These are phyloP conservation scores for Aselliscus stoliczkanus DNA, from an alignment of 2,797 vertebrate genomes.

Conservation along the genomic window DNA sequence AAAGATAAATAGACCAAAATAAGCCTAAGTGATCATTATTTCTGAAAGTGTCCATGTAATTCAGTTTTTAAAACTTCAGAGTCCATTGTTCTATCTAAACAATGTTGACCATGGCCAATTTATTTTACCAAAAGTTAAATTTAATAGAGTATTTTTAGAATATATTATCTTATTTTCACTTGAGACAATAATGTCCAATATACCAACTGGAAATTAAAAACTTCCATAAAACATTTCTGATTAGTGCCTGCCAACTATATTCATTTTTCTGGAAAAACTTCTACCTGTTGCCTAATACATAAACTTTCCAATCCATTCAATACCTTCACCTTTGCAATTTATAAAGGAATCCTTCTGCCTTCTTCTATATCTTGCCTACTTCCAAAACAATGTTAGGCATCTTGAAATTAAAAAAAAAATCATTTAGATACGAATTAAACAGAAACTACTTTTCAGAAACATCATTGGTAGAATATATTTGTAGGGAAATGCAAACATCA, in stretches of 20 bases:
- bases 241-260: not conserved
- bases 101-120: conserved; percentile 27
- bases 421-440: not conserved
- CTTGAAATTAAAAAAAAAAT: not conserved
- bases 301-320: not conserved
- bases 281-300: not conserved
- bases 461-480: not conserved
- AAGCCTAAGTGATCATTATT: conserved; percentile 27
- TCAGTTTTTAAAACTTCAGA: conserved; percentile 47
- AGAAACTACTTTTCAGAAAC: not conserved
- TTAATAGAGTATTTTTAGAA: conserved; percentile 19
- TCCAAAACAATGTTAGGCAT: not conserved
- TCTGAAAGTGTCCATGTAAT: conserved; percentile 26
- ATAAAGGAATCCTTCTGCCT: not conserved
- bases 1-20: conserved; percentile 55
- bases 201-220: conserved; percentile 12
- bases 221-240: not conserved
- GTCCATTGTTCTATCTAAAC: not conserved
- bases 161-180: not conserved
- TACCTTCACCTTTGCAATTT: not conserved
- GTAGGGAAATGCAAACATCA: not conserved
- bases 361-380: not conserved
- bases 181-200: not conserved
- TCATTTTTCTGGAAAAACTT: not conserved
- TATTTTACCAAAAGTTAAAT: conserved; percentile 39